phyloP scores from a whole-genome alignment of 2,888 invertebrate species.

The Eurytoma adleriae region DNA sequence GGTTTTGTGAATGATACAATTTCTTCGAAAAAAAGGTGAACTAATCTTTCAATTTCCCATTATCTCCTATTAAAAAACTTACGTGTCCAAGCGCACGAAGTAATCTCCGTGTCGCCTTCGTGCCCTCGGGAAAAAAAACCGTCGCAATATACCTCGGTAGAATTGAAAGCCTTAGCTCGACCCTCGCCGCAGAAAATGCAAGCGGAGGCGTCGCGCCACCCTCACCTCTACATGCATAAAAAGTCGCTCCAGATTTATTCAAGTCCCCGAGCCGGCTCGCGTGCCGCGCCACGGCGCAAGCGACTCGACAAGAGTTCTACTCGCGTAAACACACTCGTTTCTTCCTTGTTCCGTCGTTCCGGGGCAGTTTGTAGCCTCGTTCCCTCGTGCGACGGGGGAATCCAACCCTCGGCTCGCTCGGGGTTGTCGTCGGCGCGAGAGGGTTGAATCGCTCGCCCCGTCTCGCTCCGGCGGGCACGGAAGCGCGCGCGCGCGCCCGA shows the following conservation, averaged over 20 bases:
- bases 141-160: no score
- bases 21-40: no score
- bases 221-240: slow-evolving; percentile 36
- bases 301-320: slow-evolving; percentile 74
- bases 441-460: slow-evolving; percentile 3
- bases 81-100: no score
- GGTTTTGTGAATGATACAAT: no score
- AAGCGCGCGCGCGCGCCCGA: not conserved
- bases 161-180: no score
- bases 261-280: slow-evolving; percentile 69
- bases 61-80: no score
- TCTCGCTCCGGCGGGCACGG: not conserved
- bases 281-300: slow-evolving; percentile 18
- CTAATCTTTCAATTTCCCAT: no score
- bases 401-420: slow-evolving; percentile 23
- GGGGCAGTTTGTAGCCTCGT: slow-evolving; percentile 68
- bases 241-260: slow-evolving; percentile 70
- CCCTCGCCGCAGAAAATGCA: no score
- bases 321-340: slow-evolving; percentile 76
- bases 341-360: slow-evolving; percentile 69
- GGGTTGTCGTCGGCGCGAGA: slow-evolving; percentile 4
- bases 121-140: no score
- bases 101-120: no score
- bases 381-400: slow-evolving; percentile 35
- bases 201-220: no score